Percentiles rank a stretch among this genome's conserved stretches.
These are phyloP conservation scores for Orthonevra nobilis DNA, from an alignment of 2,888 invertebrate genomes.

Conservation along the genomic window DNA sequence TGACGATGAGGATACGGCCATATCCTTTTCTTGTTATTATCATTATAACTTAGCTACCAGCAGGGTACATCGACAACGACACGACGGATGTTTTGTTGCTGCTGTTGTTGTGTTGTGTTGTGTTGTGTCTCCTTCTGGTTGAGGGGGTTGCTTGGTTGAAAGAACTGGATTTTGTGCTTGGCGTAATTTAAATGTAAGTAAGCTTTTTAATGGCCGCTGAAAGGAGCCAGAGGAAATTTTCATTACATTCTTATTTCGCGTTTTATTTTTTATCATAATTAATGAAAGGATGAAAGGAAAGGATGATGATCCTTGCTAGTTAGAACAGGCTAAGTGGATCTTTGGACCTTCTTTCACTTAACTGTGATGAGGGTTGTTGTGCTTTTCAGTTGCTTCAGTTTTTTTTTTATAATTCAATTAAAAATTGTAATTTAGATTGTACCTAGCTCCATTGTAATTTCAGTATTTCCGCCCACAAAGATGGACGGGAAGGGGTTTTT, in stretches of 20 bases:
- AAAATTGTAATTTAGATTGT: constrained; percentile 69
- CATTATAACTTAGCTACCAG: constrained; percentile 51
- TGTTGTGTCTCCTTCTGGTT: constrained; percentile 5
- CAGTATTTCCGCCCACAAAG: constrained; percentile 2
- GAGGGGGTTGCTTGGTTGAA: neutral
- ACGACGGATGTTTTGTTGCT: constrained; percentile 27
- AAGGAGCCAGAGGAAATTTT: constrained; percentile 62
- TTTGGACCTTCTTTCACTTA: constrained; percentile 37
- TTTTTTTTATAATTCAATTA: constrained; percentile 63
- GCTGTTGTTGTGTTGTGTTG: constrained; percentile 16
- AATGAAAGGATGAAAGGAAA: constrained; percentile 67
- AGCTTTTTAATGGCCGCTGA: constrained; percentile 69
- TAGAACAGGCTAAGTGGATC: constrained; percentile 52
- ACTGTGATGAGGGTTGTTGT: constrained; percentile 53
- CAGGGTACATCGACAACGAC: no score
- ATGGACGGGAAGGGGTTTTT: constrained; percentile 21
- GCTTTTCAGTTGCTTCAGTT: constrained; percentile 26
- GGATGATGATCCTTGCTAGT: constrained; percentile 67
- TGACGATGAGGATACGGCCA: constrained; percentile 40
- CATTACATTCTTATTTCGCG: constrained; percentile 62
- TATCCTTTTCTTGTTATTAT: constrained; percentile 67
- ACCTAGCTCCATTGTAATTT: constrained; percentile 56
- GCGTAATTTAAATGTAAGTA: constrained; percentile 70
- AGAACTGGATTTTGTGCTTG: constrained; percentile 57
- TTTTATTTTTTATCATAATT: constrained; percentile 67